Evolutionary conservation across 2,888 invertebrate genomes (phyloP), one percentile per base, ranked within the genome.

Genomic region (Latrodectus hesperus): DNA sequence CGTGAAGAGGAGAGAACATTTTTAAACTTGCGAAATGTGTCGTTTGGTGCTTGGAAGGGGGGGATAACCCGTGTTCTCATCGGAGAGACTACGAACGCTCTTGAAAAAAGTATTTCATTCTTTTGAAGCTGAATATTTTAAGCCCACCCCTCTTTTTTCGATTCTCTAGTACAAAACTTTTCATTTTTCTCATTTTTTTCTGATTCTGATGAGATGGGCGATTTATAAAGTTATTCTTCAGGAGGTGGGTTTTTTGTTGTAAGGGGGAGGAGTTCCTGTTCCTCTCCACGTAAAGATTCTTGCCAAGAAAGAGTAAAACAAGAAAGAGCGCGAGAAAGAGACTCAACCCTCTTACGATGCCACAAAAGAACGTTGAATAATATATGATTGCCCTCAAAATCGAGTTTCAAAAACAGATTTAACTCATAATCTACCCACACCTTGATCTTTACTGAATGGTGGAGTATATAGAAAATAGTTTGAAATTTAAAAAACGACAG

Each of bases 1-100:
- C 14, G 17, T 22, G 74, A 55, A 82, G 52, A 79, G 68, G 74
- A 55, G 64, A 51, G 77, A 60, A 64, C 71, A 77, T 88, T 83
- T 88, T 88, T 88, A 88, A 88, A 88, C 82, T 88, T 88, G 87
- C 83, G 87, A 88, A 88, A 78, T 88, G 64, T 88, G 82, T 71
- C 77, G 87, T 68, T 82, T 77, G 64, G 73, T 78, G 80, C 55
- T 17, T 73, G 26, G 55, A 73, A 60, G 60, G 65, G 51, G 65
- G 68, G 65, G 17, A 78, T 83, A 88, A 83, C 87, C 83, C 77
- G 70, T 83, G 87, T 78, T 87, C 81, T 80, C 82, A 75, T 85
- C 85, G 55, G 70, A 53, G 60, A 53, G 68, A 79, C 82, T 87
- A 83, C 87, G 78, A 73, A 83, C 82, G 87, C 77, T 70, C 82